phyloP scores from a whole-genome alignment of 2,113 vertebrate genomes.

The Peromyscus maniculatus region DNA sequence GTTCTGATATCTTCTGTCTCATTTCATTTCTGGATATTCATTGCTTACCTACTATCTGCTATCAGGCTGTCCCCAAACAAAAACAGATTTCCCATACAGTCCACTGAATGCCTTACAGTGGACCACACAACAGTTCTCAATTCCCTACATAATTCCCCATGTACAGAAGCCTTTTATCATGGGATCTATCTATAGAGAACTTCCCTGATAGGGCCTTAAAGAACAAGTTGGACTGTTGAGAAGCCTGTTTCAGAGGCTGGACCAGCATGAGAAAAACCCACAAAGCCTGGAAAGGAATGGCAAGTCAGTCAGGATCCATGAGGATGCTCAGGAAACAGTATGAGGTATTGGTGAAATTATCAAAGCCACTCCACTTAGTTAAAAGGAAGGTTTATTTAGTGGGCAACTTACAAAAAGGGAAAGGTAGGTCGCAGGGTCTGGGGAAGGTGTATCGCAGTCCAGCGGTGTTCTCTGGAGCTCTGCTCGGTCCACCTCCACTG shows the following conservation, averaged over 20 bases:
- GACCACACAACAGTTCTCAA: neutral
- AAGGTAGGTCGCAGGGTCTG: no score
- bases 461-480: no score
- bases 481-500: no score
- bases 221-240: neutral
- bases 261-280: neutral
- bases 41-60: neutral
- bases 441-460: no score
- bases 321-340: neutral
- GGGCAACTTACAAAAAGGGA: no score
- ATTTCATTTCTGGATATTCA: neutral
- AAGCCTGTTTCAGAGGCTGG: neutral
- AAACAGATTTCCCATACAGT: neutral
- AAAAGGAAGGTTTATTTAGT: no score
- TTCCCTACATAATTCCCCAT: neutral
- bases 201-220: neutral
- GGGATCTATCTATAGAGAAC: neutral
- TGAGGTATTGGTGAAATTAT: no score
- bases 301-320: neutral
- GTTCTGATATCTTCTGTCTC: neutral
- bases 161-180: neutral
- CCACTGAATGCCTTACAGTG: neutral
- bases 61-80: neutral
- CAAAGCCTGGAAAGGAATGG: neutral
- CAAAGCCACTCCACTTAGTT: no score